A percentile compares a stretch with the other conserved stretches of the same genome.
Evolutionary conservation across 2,113 vertebrate genomes (phyloP).

Genomic region (Emydura subglobosa): DNA sequence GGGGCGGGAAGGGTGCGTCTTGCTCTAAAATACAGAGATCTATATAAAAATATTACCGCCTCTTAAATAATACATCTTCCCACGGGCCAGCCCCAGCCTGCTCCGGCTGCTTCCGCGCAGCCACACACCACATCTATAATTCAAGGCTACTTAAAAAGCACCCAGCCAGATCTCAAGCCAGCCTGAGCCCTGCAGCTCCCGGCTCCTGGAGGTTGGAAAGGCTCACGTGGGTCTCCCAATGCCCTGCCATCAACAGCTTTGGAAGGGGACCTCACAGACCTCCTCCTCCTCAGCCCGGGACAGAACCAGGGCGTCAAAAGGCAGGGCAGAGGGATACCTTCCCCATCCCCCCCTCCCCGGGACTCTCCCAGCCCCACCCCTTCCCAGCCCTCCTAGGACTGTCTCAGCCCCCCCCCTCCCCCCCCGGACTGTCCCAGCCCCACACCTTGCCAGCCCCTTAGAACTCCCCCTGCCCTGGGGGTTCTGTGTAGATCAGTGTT

Average conservation of each 20-base stretch:
- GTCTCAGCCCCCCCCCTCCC: no score
- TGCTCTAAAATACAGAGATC: not conserved
- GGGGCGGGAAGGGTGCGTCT: not conserved
- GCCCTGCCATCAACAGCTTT: not conserved
- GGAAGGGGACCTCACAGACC: not conserved
- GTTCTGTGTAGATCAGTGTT: no score
- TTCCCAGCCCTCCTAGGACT: no score
- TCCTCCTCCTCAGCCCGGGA: not conserved
- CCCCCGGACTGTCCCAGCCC: no score
- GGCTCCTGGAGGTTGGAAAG: not conserved
- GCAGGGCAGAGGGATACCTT: not conserved
- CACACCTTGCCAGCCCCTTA: no score
- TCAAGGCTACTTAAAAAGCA: not conserved
- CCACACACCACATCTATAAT: not conserved
- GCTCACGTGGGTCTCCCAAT: not conserved
- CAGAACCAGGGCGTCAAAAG: not conserved
- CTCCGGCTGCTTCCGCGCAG: not conserved
- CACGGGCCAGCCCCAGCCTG: not conserved
- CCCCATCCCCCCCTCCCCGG: not conserved
- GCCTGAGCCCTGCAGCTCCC: not conserved
- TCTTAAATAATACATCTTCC: not conserved
- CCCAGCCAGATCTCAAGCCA: not conserved
- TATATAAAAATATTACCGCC: not conserved
- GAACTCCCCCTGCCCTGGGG: no score
- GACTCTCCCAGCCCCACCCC: not conserved